Percentiles rank a stretch among this genome's conserved stretches.
Evolutionary conservation across 2,888 invertebrate species (phyloP).

Genomic region (Pseudoips prasinana): DNA sequence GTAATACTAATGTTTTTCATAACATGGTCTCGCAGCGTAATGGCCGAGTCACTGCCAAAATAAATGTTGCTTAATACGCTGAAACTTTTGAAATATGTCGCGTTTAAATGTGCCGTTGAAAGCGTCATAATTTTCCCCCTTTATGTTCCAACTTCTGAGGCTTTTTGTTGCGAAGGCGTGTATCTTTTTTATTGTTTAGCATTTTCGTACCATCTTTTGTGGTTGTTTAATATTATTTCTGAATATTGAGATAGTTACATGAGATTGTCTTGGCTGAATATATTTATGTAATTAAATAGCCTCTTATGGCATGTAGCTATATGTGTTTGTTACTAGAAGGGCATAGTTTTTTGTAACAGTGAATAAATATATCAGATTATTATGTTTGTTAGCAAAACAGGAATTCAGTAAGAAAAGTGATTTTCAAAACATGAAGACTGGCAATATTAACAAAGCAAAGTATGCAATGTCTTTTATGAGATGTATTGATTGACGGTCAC

Average conservation of each 20-base stretch:
- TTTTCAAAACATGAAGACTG: too few relatives aligned
- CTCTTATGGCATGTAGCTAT: conserved; percentile 10
- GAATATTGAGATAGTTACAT: conserved; percentile 16
- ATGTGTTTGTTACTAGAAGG: too few relatives aligned
- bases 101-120: conserved; percentile 79
- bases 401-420: too few relatives aligned
- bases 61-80: conserved; percentile 81
- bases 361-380: too few relatives aligned
- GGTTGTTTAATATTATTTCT: conserved; percentile 31
- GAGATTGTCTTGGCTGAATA: conserved; percentile 14
- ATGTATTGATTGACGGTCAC: too few relatives aligned
- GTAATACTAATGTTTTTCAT: conserved; percentile 61
- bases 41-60: conserved; percentile 79
- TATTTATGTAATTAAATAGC: background rate
- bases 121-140: conserved; percentile 76
- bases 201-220: conserved; percentile 43
- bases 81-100: conserved; percentile 80
- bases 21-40: conserved; percentile 58
- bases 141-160: conserved; percentile 67
- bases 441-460: too few relatives aligned
- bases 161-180: conserved; percentile 56
- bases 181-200: conserved; percentile 63
- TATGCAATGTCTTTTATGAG: too few relatives aligned
- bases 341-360: too few relatives aligned
- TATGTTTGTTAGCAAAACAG: too few relatives aligned